Evolutionary conservation across 2,113 vertebrate species (phyloP).

Genomic region (Brienomyrus longianalis): DNA sequence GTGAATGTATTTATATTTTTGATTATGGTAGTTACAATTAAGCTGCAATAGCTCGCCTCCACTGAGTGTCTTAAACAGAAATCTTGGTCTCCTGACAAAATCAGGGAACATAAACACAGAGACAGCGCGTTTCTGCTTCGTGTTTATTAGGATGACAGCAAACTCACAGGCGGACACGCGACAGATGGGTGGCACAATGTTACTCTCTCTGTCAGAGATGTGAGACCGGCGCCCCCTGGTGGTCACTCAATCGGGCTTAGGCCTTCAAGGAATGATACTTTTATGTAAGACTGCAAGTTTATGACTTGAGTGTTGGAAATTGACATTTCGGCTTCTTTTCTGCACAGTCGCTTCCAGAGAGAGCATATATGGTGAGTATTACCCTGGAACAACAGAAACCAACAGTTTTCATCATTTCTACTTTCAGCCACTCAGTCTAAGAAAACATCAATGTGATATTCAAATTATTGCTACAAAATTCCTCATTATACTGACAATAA

Average conservation of each 20-base stretch:
- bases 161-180: conserved; percentile 28
- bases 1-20: background rate
- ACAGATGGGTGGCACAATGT: conserved; percentile 30
- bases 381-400: conserved; percentile 17
- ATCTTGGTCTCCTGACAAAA: background rate
- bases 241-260: background rate
- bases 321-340: background rate
- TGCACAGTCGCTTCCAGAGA: conserved; percentile 1
- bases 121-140: conserved; percentile 27
- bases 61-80: background rate
- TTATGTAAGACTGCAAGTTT: conserved; percentile 5
- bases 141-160: conserved; percentile 41
- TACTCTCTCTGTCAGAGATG: conserved; percentile 52
- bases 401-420: background rate
- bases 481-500: background rate
- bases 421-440: background rate
- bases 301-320: conserved; percentile 24
- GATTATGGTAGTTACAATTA: background rate
- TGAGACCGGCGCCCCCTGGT: conserved; percentile 46
- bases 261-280: background rate
- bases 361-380: conserved; percentile 16
- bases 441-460: background rate
- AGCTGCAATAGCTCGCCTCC: background rate
- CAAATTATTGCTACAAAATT: background rate
- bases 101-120: background rate